phyloP scores from a whole-genome alignment of 2,113 vertebrate genomes.

The Amphiprion ocellaris region DNA sequence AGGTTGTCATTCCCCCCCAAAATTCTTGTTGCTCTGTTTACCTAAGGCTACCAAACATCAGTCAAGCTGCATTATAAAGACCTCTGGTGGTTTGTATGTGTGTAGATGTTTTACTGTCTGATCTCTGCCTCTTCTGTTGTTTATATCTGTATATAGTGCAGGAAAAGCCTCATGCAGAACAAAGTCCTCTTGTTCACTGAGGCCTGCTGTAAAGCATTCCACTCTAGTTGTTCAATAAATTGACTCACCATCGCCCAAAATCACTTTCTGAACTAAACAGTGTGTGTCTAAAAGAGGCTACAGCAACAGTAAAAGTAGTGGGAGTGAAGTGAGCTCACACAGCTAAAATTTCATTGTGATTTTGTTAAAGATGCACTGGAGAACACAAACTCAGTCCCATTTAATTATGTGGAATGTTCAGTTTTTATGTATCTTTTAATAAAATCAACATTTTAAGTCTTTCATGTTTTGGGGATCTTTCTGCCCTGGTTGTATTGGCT shows the following conservation, averaged over 20 bases:
- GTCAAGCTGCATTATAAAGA: conserved; percentile 26
- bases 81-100: conserved; percentile 6
- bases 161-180: conserved; percentile 10
- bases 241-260: background rate
- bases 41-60: background rate
- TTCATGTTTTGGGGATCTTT: too few relatives aligned
- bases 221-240: conserved; percentile 35
- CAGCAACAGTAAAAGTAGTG: background rate
- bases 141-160: background rate
- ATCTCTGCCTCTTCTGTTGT: background rate
- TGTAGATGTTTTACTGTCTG: background rate
- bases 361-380: too few relatives aligned
- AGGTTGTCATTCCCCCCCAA: background rate
- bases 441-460: too few relatives aligned
- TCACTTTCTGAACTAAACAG: conserved; percentile 7
- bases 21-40: conserved; percentile 5
- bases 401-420: too few relatives aligned
- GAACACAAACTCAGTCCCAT: too few relatives aligned
- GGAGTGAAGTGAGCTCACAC: background rate
- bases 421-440: too few relatives aligned
- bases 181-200: background rate
- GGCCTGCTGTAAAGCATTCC: conserved; percentile 15
- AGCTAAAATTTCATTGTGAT: too few relatives aligned
- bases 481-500: too few relatives aligned
- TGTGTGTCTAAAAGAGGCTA: background rate